Base-by-base conservation (phyloP, 1,140 invertebrate genomes). In the Euwallacea similis region DNA sequence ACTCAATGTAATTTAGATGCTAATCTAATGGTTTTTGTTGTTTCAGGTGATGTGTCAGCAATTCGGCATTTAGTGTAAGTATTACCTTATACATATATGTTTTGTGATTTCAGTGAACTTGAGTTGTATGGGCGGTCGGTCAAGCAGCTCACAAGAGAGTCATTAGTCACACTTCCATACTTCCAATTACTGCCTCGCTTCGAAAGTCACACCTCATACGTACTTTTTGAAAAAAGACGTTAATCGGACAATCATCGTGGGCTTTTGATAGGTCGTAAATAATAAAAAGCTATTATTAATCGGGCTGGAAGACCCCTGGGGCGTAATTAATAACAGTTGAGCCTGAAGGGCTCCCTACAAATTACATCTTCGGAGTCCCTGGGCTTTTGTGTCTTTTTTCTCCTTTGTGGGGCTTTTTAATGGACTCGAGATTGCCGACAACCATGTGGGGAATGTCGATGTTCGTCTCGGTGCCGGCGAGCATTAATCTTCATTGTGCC, bases 371-470 rank as follows among this genome's bases (percentile, higher is more conserved):
- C 60, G 4, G 60, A 62, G 60, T 16, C 62, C 53, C 21, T 53
- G 42, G 44, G 62, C 44, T 64, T 21, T 64, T 64, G n/a, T 64
- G 16, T 53, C 13, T 47, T 47, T 64, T 53, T 64, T 64, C 46
- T 53, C 13, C 46, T 53, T 33, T 50, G 47, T 21, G 16, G 13
- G 43, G 6, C 42, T 33, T 16, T 62, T 64, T 64, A 64, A 64
- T 64, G 47, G 62, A 64, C 62, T 15, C 46, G 47, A 16, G 62
- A 64, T 64, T 64, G 53, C 62, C 16, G 42, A 50, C 62, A 64
- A 47, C 47, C 62, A 64, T 64, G 62, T 53, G 62, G 62, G 16
- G 62, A 64, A 64, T 64, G 47, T 64, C 62, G 9, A 64, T 64
- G 47, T 53, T 53, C 62, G 16, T 15, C 46, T 10, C 46, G 16